phyloP scores from a whole-genome alignment of 1,140 invertebrate genomes.

The Eupristina koningsbergeri region DNA sequence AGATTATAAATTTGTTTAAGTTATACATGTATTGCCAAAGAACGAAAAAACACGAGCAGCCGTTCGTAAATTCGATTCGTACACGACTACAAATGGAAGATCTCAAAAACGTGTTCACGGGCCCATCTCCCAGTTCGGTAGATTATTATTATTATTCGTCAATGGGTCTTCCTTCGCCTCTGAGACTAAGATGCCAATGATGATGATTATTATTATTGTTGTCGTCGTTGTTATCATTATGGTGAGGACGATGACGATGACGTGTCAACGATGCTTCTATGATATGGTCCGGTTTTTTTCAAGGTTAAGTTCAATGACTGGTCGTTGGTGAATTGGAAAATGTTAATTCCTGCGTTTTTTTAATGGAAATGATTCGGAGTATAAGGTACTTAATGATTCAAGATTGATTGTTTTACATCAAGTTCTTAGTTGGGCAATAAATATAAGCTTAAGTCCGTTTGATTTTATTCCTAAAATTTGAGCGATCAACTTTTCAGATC shows the following conservation, averaged over 20 bases:
- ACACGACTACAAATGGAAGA: not conserved
- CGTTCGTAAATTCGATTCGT: not conserved
- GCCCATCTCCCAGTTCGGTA: not conserved
- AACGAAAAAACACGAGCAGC: not conserved
- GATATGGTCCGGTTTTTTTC: conserved; percentile 16
- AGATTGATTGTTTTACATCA: not conserved
- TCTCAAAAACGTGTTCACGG: not conserved
- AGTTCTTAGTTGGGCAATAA: not conserved
- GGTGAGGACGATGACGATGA: not conserved
- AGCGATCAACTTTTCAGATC: too few relatives aligned
- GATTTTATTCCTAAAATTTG: too few relatives aligned
- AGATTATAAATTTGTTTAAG: not conserved
- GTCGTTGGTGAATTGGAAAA: conserved; percentile 8
- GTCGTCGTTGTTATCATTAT: too few relatives aligned
- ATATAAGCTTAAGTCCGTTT: not conserved
- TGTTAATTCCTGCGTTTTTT: not conserved
- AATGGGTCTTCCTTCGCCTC: not conserved
- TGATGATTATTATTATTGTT: too few relatives aligned
- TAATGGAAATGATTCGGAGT: not conserved
- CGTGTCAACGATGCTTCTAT: not conserved
- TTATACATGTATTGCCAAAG: not conserved
- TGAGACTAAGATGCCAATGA: not conserved
- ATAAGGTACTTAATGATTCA: not conserved
- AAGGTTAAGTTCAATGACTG: conserved; percentile 48
- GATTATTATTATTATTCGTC: conserved; percentile 12